Conservation (phyloP, 35 echinoderm and acorn worm species). For the Holothuria glaberrima region DNA sequence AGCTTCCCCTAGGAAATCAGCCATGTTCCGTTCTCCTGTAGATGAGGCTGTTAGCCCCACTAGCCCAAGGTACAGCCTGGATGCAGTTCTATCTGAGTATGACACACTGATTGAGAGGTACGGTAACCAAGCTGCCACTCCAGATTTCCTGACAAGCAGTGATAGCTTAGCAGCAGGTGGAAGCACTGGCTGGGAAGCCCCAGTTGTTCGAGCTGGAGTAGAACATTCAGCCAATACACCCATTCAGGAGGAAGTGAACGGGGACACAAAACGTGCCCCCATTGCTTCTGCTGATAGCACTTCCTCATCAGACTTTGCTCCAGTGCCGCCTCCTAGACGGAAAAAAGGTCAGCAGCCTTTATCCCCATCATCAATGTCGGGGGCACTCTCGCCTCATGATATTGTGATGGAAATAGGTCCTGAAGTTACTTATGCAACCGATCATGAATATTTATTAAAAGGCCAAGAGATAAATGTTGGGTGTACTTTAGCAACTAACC, state of each 20-base stretch:
- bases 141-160: conserved; percentile 80
- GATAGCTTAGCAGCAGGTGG: conserved; percentile 25
- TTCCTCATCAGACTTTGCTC: conserved; percentile 6
- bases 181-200: background rate
- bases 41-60: background rate
- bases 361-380: background rate
- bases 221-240: too few relatives aligned
- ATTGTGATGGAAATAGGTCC: too few relatives aligned
- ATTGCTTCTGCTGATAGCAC: conserved; percentile 45
- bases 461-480: too few relatives aligned
- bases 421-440: too few relatives aligned
- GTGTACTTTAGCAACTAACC: too few relatives aligned
- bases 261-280: background rate
- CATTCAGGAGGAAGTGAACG: too few relatives aligned
- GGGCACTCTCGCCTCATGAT: too few relatives aligned
- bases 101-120: conserved; percentile 90
- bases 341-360: background rate
- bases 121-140: conserved; percentile 74
- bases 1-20: conserved; percentile 24
- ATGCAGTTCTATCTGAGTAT: conserved; percentile 86
- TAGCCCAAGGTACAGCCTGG: conserved; percentile 74
- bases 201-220: too few relatives aligned
- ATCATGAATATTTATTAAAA: too few relatives aligned
- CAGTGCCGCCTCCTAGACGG: conserved; percentile 21
- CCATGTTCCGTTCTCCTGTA: background rate